Conservation (phyloP, 92 coral and sea anemone species). For the Palythoa grandiflora region DNA sequence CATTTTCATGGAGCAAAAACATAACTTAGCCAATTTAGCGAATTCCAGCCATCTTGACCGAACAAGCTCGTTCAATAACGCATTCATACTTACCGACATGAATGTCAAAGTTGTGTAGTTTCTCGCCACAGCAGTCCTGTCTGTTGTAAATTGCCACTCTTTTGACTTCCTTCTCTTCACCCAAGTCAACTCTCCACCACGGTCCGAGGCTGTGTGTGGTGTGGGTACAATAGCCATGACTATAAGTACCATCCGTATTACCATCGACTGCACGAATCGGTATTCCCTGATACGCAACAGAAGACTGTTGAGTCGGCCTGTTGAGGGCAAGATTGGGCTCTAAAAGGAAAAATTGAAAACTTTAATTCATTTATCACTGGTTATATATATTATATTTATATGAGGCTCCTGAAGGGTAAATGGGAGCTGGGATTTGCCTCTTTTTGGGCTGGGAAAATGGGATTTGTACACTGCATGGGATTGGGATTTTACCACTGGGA, state of each 20-base stretch:
- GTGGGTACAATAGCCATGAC: conserved; percentile 10
- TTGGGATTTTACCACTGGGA: too few relatives aligned
- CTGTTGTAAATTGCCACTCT: background rate
- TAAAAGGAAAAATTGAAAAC: too few relatives aligned
- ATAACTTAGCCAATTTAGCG: too few relatives aligned
- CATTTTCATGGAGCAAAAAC: too few relatives aligned
- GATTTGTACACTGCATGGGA: too few relatives aligned
- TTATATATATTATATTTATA: too few relatives aligned
- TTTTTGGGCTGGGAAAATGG: too few relatives aligned
- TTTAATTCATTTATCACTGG: too few relatives aligned
- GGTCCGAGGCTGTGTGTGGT: background rate
- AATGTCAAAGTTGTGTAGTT: background rate
- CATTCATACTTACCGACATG: background rate
- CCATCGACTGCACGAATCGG: conserved; percentile 26
- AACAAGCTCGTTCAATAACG: too few relatives aligned
- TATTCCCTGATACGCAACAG: background rate
- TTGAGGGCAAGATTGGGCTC: background rate
- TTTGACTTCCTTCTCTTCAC: background rate
- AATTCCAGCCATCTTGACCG: background rate
- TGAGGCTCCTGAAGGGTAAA: too few relatives aligned
- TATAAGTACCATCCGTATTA: background rate
- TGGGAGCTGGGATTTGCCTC: too few relatives aligned
- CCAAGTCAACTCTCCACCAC: conserved; percentile 41
- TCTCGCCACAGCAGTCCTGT: background rate
- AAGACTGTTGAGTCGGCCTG: background rate